Evolutionary conservation across 53 echinoderm and acorn worm species (phyloP).

Genomic region (Holothuria leucospilota): DNA sequence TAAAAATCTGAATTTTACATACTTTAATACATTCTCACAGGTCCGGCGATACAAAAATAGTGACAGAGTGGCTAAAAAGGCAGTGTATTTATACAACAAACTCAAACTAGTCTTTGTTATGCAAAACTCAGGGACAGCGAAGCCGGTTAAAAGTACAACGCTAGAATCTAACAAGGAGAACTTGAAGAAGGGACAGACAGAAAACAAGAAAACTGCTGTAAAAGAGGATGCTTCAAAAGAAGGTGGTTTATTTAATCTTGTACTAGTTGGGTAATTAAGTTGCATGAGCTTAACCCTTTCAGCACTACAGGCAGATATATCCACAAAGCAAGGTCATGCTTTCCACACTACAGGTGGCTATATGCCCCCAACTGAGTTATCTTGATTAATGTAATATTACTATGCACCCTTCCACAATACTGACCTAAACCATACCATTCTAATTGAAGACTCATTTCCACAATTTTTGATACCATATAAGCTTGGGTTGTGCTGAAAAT

Average conservation of each 20-base stretch:
- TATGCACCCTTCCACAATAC: too few relatives aligned
- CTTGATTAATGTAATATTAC: too few relatives aligned
- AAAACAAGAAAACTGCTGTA: conserved; percentile 4
- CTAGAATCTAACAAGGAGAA: conserved; percentile 68
- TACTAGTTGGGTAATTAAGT: background rate
- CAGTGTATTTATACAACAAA: conserved; percentile 97
- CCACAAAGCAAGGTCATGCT: too few relatives aligned
- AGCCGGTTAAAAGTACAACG: conserved; percentile 6
- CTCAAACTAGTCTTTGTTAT: conserved; percentile 90
- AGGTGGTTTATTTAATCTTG: conserved; percentile 1
- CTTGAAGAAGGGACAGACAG: conserved; percentile 33
- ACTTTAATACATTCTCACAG: background rate
- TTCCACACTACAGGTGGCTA: too few relatives aligned
- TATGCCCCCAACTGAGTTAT: too few relatives aligned
- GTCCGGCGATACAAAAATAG: conserved; percentile 84
- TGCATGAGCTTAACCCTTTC: background rate
- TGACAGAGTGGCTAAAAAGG: conserved; percentile 90
- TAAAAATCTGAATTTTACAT: too few relatives aligned
- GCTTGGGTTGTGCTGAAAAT: too few relatives aligned
- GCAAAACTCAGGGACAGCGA: conserved; percentile 75
- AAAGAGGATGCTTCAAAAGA: conserved; percentile 28
- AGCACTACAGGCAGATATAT: too few relatives aligned
- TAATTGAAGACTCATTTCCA: too few relatives aligned
- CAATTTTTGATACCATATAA: too few relatives aligned
- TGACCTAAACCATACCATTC: too few relatives aligned